Evolutionary conservation across 2,888 invertebrate species (phyloP), one percentile per base, ranked within the genome.

Genomic region (Glyphotaelius pellucidus): DNA sequence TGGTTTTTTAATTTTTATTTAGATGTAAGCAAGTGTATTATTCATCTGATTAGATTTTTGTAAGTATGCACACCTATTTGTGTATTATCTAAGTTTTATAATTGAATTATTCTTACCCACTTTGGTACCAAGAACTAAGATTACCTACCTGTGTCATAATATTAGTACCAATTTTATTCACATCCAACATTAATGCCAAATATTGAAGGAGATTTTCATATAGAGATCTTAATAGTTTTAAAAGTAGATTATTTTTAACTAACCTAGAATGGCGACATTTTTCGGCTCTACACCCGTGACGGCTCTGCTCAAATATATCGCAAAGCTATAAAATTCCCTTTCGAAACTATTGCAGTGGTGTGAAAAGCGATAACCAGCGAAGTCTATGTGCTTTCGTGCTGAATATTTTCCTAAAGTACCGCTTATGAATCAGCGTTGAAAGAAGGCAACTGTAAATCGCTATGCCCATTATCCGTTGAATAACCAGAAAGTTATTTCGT

Each of bases 401-500:
- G 79, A 86, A 90, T 90, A 90, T 85, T 90, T 85, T 79, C 90
- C 79, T 90, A 90, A 67, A 86, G 90, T 86, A 86, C 15, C 79
- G 90, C 90, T 87, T 87, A 52, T 87, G 52, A 47, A 87, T 87
- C 42, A 31, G 87, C 52, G 31, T 31, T 67, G 67, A 19, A 87
- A 87, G 47, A 31, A 31, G 42, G 47, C 67, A 87, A 32, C 35
- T 30, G 87, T 87, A 87, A 87, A 87, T 47, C 47, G 30, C 19
- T 47, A 52, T 31, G 52, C 42, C 32, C 35, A 83, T 32, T 83
- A 52, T 87, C 67, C 67, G 47, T 87, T 52, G n/a, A 52, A 47
- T 87, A 47, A 87, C 52, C 87, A 87, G 87, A 87, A 87, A 87
- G 87, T 47, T 87, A 87, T 67, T 35, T 83, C 35, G 19, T 25